Conservation (phyloP, 2,888 invertebrate genomes). For the Ellobium chinense region DNA sequence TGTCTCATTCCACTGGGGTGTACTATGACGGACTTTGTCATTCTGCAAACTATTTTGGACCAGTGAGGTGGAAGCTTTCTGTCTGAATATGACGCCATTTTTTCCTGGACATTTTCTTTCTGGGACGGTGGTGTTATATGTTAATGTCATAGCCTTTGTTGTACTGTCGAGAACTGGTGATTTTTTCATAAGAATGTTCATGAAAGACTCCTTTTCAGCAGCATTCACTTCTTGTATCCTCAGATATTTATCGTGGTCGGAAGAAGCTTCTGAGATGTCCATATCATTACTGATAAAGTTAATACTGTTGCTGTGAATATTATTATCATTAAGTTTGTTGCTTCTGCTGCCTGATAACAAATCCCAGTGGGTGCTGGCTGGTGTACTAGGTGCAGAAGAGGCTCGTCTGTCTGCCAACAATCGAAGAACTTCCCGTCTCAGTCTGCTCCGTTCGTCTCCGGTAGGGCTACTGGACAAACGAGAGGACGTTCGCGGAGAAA, state of each 20-base stretch:
- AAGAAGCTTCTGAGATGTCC: background rate
- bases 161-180: background rate
- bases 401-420: background rate
- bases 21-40: too few species aligned
- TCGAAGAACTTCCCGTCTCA: background rate
- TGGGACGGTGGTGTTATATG: background rate
- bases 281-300: background rate
- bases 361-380: background rate
- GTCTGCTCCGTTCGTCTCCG: background rate
- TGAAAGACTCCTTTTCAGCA: too few species aligned
- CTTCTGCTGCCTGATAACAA: background rate
- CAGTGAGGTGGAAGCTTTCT: background rate
- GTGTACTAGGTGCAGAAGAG: background rate
- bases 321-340: background rate
- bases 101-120: background rate
- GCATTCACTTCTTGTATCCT: too few species aligned
- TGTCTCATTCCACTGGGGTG: background rate
- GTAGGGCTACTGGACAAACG: background rate
- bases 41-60: background rate
- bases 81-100: background rate
- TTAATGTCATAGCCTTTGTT: background rate
- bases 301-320: background rate
- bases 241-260: too few species aligned
- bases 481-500: background rate
- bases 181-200: background rate